Evolutionary conservation across 2,113 vertebrate genomes (phyloP).

Genomic region (Pluvialis apricaria): DNA sequence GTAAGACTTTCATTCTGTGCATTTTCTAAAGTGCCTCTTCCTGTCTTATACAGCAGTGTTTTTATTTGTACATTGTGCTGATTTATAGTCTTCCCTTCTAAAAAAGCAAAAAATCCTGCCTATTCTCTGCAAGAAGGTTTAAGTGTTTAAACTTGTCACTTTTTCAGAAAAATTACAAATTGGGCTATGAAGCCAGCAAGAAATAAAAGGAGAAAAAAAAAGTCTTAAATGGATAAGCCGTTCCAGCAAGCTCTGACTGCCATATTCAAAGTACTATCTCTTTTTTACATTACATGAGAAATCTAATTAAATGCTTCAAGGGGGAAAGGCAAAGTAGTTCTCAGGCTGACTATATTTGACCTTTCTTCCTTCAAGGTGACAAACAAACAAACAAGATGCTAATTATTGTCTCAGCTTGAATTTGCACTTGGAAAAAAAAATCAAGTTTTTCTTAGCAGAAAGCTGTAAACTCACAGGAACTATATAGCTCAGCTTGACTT

Average conservation of each 20-base stretch:
- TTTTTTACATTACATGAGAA: background rate
- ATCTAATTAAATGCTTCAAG: constrained; percentile 30
- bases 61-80: background rate
- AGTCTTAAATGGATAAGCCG: background rate
- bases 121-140: background rate
- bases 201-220: background rate
- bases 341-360: constrained; percentile 12
- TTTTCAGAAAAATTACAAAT: background rate
- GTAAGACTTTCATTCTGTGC: background rate
- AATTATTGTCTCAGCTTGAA: constrained; percentile 47
- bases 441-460: background rate
- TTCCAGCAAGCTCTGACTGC: background rate
- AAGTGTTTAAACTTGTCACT: background rate
- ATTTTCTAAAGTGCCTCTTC: background rate
- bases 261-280: background rate
- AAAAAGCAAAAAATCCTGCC: background rate
- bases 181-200: background rate
- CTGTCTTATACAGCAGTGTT: background rate
- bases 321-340: constrained; percentile 11
- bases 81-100: background rate
- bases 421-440: background rate
- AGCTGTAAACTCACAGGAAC: background rate
- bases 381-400: constrained; percentile 28
- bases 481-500: background rate
- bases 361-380: constrained; percentile 23